Base-by-base conservation (phyloP, 2,797 vertebrate species). In the Danionella dracula region DNA sequence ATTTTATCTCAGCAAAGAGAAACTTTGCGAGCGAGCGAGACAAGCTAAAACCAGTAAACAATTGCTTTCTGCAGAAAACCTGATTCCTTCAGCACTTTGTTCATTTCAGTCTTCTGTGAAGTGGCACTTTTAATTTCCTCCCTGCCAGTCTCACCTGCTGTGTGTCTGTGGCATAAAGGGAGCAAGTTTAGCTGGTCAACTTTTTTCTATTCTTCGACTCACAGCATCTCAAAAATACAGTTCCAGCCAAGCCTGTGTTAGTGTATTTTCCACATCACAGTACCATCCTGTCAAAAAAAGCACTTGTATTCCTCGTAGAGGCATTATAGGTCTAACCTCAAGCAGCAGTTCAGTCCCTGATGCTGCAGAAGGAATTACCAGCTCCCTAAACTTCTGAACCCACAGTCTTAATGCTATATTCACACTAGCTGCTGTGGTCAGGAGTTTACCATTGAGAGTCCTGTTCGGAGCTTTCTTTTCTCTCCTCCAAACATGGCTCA, bases 301-400 rank as follows among this genome's bases (percentile, higher is more conserved):
- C 15, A n/a, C 5, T 20, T 6, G 16, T 35, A 15, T 41, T 34
- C n/a, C 27, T 15, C 51, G 49, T 56, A 20, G 35, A 56, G 64
- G 50, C 57, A 57, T 69, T 73, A 60, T 13, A 42, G 46, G 31
- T 59, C 38, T 40, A 73, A 68, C 51, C 66, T 27, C 8, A 1
- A 35, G 31, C 51, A 35, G 37, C 16, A 48, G 63, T 58, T 23
- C 49, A 79, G 66, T 32, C 19, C 49, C 29, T 72, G 55, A 65
- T 77, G 69, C 80, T 82, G 78, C 82, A 71, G 75, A 69, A 82
- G 13, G 76, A 73, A 85, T 84, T 78, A 72, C 66, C 54, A 19
- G 29, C 73, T 74, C 68, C 49, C 53, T 34, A 42, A 29, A 73
- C 64, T 46, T 32, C 73, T 29, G 65, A 60, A 21, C 42, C 49